Evolutionary conservation across 2,113 vertebrate species (phyloP), one percentile per base, ranked within the genome.

Genomic region (Cephalopterus ornatus): DNA sequence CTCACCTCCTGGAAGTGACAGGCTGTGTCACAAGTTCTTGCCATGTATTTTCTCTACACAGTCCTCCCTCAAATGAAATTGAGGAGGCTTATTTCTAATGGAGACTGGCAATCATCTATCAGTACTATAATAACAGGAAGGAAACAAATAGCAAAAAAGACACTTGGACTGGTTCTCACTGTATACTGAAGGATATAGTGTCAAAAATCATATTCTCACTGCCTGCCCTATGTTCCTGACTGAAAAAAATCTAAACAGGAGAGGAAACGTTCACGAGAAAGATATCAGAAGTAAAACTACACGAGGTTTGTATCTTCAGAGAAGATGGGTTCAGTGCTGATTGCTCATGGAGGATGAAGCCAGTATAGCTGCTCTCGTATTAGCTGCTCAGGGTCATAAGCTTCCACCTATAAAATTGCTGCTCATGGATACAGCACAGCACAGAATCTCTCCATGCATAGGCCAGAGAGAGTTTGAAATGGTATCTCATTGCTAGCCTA

Each of bases 1-100:
- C 59, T 88, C 83, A 77, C 75, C 73, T 93, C 66, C 85, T 91
- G 62, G 47, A 87, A 76, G 90, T 24, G 73, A 86, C 82, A 95
- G 73, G 67, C 84, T 79, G 49, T 6, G 2, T 81, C 81, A 58
- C 73, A 73, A 50, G 61, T 61, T 93, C 46, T 71, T 72, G 75
- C 37, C 12, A 8, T 46, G 17, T 42, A 78, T 84, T 83, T 89
- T 82, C 58, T 49, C 61, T 56, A 37, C 58, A 35, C 0, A 0
- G 58, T 68, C 41, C 77, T 89, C 61, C 42, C 61, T 81, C 86
- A 85, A 86, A 93, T 8, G 21, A 78, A 77, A 70, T 80, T 30
- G 42, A 85, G 33, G 35, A 86, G 35, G 32, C 8, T 86, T 80
- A 72, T 71, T 86, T 91, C 75, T 91, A 78, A 75, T 49, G 50